phyloP scores from a whole-genome alignment of 2,888 invertebrate genomes.

The Syrphus vitripennis region DNA sequence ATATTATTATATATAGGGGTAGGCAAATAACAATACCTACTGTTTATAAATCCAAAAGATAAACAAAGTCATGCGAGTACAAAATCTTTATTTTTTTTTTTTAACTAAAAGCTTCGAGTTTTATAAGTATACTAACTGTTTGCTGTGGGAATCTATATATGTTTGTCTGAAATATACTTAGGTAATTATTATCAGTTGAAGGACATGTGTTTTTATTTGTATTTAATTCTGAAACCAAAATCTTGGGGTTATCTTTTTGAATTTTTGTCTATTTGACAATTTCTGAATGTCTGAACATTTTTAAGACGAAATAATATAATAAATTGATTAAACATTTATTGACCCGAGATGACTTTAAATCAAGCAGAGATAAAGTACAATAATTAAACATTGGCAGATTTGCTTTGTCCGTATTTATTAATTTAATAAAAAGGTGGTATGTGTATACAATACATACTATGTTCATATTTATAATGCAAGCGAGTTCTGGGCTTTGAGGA shows the following conservation, averaged over 20 bases:
- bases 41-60: constrained; percentile 2
- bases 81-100: not conserved
- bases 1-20: not conserved
- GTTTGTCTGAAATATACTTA: not conserved
- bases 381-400: not conserved
- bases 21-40: not conserved
- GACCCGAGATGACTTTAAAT: not conserved
- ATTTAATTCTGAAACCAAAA: not conserved
- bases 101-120: not conserved
- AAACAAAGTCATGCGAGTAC: not conserved
- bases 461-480: not conserved
- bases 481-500: no score
- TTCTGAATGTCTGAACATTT: not conserved
- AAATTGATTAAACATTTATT: not conserved
- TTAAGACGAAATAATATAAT: not conserved
- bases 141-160: not conserved
- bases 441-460: not conserved
- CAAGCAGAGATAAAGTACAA: not conserved
- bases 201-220: not conserved
- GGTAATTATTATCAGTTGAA: not conserved
- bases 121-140: not conserved
- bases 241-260: not conserved
- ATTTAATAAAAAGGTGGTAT: no score
- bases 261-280: not conserved
- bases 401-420: no score